A percentile compares a stretch with the other conserved stretches of the same genome.
These are phyloP conservation scores for Agrochola litura DNA, from an alignment of 2,888 invertebrate genomes.

Conservation along the genomic window DNA sequence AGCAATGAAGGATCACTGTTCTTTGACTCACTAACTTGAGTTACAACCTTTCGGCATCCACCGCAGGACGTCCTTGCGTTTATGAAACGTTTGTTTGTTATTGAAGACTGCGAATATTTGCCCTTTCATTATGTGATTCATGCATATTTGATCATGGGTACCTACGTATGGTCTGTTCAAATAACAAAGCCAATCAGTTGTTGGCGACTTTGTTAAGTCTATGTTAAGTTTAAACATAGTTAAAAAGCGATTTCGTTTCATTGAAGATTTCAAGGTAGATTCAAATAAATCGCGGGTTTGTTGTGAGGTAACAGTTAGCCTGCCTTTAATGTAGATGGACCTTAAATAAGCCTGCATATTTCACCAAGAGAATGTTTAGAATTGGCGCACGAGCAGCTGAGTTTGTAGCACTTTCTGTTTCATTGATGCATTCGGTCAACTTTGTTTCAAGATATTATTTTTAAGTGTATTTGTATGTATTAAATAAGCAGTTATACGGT, in stretches of 20 bases:
- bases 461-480: too few relatives aligned
- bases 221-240: background rate
- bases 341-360: slow-evolving; percentile 13
- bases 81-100: background rate
- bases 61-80: background rate
- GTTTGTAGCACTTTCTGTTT: slow-evolving; percentile 28
- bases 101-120: background rate
- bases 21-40: background rate
- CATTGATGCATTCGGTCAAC: background rate
- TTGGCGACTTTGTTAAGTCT: background rate
- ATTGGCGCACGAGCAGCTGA: background rate
- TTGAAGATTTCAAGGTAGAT: background rate
- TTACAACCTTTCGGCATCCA: background rate
- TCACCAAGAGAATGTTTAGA: slow-evolving; percentile 22
- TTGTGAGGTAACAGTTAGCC: background rate
- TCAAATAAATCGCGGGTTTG: background rate
- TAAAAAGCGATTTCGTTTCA: background rate
- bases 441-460: background rate
- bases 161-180: background rate
- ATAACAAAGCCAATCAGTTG: background rate
- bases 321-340: slow-evolving; percentile 1
- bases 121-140: background rate
- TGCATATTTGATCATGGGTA: background rate
- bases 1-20: background rate
- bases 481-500: background rate